These are phyloP conservation scores for Ailuropoda melanoleuca DNA, from an alignment of 2,113 vertebrate species.

Conservation along the genomic window DNA sequence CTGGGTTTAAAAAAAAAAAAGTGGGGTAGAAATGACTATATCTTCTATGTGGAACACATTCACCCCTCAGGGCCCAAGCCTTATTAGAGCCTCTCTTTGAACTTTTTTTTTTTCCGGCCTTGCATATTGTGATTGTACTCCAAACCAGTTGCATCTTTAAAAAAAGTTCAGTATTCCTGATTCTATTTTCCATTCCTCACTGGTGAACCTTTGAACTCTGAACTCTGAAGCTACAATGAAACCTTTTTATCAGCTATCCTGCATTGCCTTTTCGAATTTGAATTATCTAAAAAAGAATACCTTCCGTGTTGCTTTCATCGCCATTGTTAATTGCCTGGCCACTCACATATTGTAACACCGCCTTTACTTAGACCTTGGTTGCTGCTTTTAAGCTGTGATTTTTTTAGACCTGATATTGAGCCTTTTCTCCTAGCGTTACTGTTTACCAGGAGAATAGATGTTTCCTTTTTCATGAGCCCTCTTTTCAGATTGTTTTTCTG, in stretches of 20 bases:
- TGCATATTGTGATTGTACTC: background rate
- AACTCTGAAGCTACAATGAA: conserved; percentile 7
- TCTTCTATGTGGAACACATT: background rate
- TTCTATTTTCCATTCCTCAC: background rate
- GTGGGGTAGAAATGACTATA: background rate
- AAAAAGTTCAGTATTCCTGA: background rate
- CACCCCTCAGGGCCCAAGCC: background rate
- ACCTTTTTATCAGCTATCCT: background rate
- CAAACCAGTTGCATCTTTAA: conserved; percentile 22
- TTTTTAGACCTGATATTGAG: background rate
- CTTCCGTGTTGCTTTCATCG: background rate
- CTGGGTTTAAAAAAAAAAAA: background rate
- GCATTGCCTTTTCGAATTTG: background rate
- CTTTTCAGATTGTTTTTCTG: background rate
- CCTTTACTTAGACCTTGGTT: background rate
- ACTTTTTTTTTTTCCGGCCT: background rate
- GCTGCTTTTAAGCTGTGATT: background rate
- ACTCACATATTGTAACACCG: background rate
- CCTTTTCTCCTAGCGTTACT: background rate
- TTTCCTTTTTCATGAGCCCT: background rate
- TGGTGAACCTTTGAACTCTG: background rate
- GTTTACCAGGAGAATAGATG: background rate
- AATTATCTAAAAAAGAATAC: background rate
- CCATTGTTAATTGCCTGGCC: background rate
- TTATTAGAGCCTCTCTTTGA: background rate